These are phyloP conservation scores for Labeo calbasu DNA, from an alignment of 2,797 vertebrate genomes.

Conservation along the genomic window DNA sequence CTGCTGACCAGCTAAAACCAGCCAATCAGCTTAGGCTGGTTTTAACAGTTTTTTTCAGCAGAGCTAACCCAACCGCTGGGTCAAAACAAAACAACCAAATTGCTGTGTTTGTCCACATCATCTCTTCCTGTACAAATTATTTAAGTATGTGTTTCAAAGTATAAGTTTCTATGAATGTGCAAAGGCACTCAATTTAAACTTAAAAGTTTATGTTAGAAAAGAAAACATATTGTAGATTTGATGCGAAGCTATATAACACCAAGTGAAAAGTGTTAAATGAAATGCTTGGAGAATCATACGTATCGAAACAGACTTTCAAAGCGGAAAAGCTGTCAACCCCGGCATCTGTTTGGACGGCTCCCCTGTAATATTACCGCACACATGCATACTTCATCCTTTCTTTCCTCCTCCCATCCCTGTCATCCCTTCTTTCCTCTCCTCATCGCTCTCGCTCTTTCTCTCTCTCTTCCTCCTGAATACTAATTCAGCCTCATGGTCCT, in stretches of 20 bases:
- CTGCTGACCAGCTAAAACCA: no score
- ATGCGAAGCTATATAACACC: background rate
- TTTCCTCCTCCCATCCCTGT: constrained; percentile 21
- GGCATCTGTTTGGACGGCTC: constrained; percentile 38
- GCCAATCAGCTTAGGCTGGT: no score
- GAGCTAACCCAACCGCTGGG: no score
- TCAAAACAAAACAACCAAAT: no score
- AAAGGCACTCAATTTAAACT: background rate
- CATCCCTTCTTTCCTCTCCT: constrained; percentile 58
- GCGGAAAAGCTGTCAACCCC: constrained; percentile 33
- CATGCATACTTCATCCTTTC: constrained; percentile 28
- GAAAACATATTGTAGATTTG: background rate
- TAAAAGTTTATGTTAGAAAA: background rate
- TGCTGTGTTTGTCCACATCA: no score
- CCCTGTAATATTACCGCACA: constrained; percentile 24
- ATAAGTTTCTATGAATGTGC: no score
- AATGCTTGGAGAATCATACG: background rate
- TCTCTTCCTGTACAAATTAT: background rate
- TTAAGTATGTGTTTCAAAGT: background rate
- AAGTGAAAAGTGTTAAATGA: background rate
- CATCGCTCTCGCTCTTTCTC: constrained; percentile 30
- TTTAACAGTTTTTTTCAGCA: no score
- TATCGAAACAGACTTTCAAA: background rate
- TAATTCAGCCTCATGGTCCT: constrained; percentile 59
- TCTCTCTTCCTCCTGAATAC: constrained; percentile 58